A percentile compares a stretch with the other conserved stretches of the same genome.
These are phyloP conservation scores for Chionoecetes opilio DNA, from an alignment of 1,140 invertebrate genomes.

Conservation along the genomic window DNA sequence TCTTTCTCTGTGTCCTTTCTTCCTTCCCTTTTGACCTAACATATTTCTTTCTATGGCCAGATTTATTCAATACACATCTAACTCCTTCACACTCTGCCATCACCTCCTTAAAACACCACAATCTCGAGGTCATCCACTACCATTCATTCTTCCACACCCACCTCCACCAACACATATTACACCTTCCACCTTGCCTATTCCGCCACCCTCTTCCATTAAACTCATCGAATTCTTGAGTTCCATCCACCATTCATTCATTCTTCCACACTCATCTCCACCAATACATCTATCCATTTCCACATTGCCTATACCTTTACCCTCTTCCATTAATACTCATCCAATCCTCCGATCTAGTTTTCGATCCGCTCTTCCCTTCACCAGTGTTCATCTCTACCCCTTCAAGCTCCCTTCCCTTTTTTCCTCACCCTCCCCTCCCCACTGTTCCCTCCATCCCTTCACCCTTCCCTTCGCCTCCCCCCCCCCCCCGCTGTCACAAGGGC, in stretches of 20 bases:
- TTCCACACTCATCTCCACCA: background rate
- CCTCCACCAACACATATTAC: too few relatives aligned
- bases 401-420: background rate
- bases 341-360: background rate
- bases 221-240: too few relatives aligned
- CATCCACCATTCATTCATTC: background rate
- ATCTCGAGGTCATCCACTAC: too few relatives aligned
- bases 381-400: constrained; percentile 44
- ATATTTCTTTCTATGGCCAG: too few relatives aligned
- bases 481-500: background rate
- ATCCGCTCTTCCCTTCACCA: constrained; percentile 20
- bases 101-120: too few relatives aligned
- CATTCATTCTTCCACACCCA: too few relatives aligned
- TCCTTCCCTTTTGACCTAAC: too few relatives aligned
- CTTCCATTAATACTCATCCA: background rate
- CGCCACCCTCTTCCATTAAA: too few relatives aligned
- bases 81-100: too few relatives aligned
- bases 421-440: background rate
- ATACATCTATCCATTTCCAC: background rate
- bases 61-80: too few relatives aligned
- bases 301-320: background rate
- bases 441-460: background rate
- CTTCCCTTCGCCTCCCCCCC: background rate
- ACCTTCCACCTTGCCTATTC: too few relatives aligned
- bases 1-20: too few relatives aligned